Conservation (phyloP, 2,113 vertebrate genomes). For the Ellobius talpinus region DNA sequence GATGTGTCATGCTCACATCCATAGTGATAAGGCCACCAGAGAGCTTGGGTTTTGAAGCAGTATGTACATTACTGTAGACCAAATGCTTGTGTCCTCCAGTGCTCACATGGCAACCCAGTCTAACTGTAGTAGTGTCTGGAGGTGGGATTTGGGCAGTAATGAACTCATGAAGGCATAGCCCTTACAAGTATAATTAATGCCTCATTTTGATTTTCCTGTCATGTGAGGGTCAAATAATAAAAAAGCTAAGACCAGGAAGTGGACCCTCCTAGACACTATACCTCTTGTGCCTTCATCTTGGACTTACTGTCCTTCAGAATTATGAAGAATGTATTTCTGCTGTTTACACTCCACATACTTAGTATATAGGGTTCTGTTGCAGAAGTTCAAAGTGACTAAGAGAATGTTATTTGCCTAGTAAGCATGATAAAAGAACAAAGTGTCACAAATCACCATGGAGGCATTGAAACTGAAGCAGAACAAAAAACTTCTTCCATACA, state of each 20-base stretch:
- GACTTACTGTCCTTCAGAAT: neutral
- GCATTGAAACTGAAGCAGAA: neutral
- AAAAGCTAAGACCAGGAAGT: neutral
- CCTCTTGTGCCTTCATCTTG: neutral
- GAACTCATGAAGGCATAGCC: neutral
- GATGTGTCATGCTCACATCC: neutral
- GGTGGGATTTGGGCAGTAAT: neutral
- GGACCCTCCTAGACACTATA: no score
- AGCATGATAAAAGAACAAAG: neutral
- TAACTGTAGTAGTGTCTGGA: neutral
- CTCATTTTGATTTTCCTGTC: neutral
- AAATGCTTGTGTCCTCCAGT: neutral
- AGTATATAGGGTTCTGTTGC: neutral
- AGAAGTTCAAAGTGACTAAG: neutral
- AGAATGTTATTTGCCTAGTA: neutral
- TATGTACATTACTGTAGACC: neutral
- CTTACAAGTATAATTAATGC: neutral
- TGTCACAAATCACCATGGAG: no score
- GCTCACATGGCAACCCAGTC: neutral
- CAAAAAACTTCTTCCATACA: constrained; percentile 9
- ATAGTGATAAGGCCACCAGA: neutral
- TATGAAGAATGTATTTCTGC: neutral
- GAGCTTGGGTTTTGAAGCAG: neutral
- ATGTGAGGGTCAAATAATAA: neutral
- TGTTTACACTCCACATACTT: neutral